Conservation (phyloP, 2,113 vertebrate genomes). For the Centropus bengalensis region DNA sequence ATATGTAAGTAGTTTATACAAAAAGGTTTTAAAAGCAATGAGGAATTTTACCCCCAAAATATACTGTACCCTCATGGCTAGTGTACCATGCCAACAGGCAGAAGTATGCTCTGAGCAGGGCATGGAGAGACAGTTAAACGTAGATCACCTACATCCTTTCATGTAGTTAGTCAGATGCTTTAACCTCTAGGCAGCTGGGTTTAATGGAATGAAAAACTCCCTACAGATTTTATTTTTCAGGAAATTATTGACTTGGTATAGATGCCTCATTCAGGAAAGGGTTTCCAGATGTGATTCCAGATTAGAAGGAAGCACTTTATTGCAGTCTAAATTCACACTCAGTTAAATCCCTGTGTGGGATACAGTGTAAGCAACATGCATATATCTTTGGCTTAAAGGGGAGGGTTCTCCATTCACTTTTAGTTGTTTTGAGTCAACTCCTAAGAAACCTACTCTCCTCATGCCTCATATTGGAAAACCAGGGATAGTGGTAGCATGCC, state of each 20-base stretch:
- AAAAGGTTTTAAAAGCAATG: constrained; percentile 27
- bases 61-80: background rate
- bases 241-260: constrained; percentile 1
- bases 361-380: background rate
- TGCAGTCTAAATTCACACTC: background rate
- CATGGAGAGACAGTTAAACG: background rate
- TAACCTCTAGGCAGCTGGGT: background rate
- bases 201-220: constrained; percentile 17
- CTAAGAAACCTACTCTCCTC: background rate
- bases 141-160: background rate
- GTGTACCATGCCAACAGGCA: background rate
- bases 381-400: background rate
- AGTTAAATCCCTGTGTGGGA: background rate
- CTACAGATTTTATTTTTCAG: constrained; percentile 14
- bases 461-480: background rate
- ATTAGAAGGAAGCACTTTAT: constrained; percentile 14
- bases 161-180: background rate
- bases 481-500: background rate
- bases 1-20: constrained; percentile 36
- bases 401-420: background rate
- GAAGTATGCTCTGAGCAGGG: background rate
- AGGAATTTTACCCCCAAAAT: background rate
- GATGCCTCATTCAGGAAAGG: constrained; percentile 27
- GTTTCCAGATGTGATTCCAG: constrained; percentile 35
- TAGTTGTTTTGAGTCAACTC: background rate